Evolutionary conservation across 2,888 invertebrate species (phyloP).

Genomic region (Polietes domitor): DNA sequence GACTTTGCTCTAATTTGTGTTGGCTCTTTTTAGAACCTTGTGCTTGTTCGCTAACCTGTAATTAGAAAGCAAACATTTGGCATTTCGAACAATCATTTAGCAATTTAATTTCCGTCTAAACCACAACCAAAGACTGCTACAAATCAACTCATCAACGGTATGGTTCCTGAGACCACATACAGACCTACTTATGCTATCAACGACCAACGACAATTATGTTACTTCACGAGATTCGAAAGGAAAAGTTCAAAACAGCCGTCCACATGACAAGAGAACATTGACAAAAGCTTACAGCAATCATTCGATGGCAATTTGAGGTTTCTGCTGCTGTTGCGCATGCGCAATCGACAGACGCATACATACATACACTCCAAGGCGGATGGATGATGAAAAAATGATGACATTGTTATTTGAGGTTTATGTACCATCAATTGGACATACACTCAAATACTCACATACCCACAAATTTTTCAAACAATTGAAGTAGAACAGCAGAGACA

Average conservation of each 20-base stretch:
- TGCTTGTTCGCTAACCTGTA: background rate
- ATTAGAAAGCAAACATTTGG: constrained; percentile 22
- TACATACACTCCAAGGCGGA: constrained; percentile 1
- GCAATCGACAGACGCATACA: constrained; percentile 38
- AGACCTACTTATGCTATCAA: background rate
- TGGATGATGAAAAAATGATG: constrained; percentile 57
- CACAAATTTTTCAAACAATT: constrained; percentile 40
- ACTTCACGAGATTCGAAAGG: constrained; percentile 19
- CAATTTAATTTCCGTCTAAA: constrained; percentile 36
- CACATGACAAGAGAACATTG: constrained; percentile 26
- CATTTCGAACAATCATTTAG: background rate
- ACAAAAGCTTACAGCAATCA: constrained; percentile 36
- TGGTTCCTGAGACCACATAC: constrained; percentile 21
- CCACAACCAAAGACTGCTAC: constrained; percentile 42
- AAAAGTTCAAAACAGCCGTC: constrained; percentile 34
- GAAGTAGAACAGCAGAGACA: constrained; percentile 61
- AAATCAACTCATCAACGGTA: constrained; percentile 49
- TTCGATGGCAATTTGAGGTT: constrained; percentile 52
- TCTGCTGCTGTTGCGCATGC: constrained; percentile 33
- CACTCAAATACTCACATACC: background rate
- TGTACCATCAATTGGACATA: constrained; percentile 29
- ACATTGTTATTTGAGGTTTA: constrained; percentile 62
- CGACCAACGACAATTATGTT: constrained; percentile 29
- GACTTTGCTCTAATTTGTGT: too few relatives aligned
- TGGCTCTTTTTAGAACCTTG: background rate